These are phyloP conservation scores for Anorthoa munda DNA, from an alignment of 2,888 invertebrate species.

Conservation along the genomic window DNA sequence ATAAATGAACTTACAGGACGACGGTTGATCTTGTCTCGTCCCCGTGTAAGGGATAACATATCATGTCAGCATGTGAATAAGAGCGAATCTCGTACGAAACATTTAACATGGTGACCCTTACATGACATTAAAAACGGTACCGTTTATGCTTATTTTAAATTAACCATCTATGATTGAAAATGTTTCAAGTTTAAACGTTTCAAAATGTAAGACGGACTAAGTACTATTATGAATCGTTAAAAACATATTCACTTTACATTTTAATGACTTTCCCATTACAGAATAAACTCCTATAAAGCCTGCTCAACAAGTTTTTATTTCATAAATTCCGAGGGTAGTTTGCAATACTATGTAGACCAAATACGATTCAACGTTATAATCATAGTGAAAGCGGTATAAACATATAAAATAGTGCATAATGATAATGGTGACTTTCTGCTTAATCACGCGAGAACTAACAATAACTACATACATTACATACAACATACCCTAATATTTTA, in stretches of 20 bases:
- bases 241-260: constrained; percentile 61
- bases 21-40: constrained; percentile 63
- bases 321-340: constrained; percentile 25
- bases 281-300: constrained; percentile 19
- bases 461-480: constrained; percentile 8
- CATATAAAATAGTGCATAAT: constrained; percentile 69
- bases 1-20: constrained; percentile 79
- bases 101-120: constrained; percentile 65
- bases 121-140: constrained; percentile 67
- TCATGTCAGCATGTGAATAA: constrained; percentile 59
- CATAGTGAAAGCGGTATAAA: constrained; percentile 68
- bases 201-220: constrained; percentile 65
- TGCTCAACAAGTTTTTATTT: constrained; percentile 21
- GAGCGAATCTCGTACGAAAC: constrained; percentile 64
- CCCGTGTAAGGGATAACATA: constrained; percentile 63
- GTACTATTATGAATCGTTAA: constrained; percentile 60
- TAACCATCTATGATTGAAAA: constrained; percentile 61
- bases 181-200: constrained; percentile 55
- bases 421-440: constrained; percentile 53
- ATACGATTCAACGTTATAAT: constrained; percentile 48
- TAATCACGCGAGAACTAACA: constrained; percentile 64
- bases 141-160: constrained; percentile 64
- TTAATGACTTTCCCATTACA: background rate
- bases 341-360: constrained; percentile 44
- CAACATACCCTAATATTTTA: constrained; percentile 38